A percentile compares a stretch with the other conserved stretches of the same genome.
These are phyloP conservation scores for Toxonevra muliebris DNA, from an alignment of 2,888 invertebrate species.

Conservation along the genomic window DNA sequence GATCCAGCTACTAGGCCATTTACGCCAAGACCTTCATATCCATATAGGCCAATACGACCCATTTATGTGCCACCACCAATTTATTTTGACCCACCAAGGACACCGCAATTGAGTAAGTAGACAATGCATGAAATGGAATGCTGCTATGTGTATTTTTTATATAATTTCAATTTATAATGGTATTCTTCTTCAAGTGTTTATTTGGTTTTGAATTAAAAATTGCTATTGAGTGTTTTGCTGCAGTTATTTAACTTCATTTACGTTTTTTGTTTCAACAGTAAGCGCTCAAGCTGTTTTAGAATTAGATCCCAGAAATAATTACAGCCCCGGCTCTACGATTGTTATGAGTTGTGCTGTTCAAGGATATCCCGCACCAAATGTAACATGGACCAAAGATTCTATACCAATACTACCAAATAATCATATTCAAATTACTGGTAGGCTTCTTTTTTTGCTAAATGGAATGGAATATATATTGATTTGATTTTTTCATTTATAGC, in stretches of 20 bases:
- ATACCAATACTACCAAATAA: conserved; percentile 68
- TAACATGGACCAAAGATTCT: conserved; percentile 85
- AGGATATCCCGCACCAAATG: conserved; percentile 79
- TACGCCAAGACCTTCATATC: conserved; percentile 60
- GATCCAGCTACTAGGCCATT: conserved; percentile 66
- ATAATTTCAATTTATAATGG: neutral
- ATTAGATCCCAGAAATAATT: conserved; percentile 64
- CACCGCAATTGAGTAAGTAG: conserved; percentile 43
- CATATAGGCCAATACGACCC: conserved; percentile 63
- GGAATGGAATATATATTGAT: conserved; percentile 38
- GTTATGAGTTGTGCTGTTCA: conserved; percentile 78
- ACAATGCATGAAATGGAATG: conserved; percentile 14
- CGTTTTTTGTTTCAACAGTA: conserved; percentile 43
- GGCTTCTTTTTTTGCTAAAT: conserved; percentile 31
- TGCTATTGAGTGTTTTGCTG: conserved; percentile 18
- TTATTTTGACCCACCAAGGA: conserved; percentile 41
- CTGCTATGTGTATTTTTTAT: neutral
- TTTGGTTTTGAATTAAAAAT: neutral
- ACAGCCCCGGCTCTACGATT: conserved; percentile 75
- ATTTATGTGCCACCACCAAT: conserved; percentile 51
- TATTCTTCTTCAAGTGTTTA: neutral
- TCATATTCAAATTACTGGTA: conserved; percentile 75
- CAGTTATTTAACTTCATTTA: conserved; percentile 1
- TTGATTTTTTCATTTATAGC: conserved; percentile 45
- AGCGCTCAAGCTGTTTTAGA: conserved; percentile 72